Evolutionary conservation across 2,113 vertebrate genomes (phyloP).

Genomic region (Petrocephalus microphthalmus): DNA sequence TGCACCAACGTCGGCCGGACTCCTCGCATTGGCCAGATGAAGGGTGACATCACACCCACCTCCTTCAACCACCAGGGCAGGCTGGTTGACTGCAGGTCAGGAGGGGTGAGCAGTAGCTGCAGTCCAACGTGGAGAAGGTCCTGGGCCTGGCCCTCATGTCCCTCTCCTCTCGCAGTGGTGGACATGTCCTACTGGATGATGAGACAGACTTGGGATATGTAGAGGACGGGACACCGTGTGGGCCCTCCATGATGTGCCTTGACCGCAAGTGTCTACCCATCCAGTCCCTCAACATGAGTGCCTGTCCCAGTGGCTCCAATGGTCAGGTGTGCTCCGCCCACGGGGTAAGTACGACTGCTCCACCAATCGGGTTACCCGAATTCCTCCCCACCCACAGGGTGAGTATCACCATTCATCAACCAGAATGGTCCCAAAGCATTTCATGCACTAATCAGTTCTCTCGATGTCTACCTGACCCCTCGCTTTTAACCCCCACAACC

Average conservation of each 20-base stretch:
- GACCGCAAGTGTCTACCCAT: slow-evolving; percentile 95
- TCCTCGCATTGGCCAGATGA: slow-evolving; percentile 84
- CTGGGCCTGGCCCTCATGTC: not conserved
- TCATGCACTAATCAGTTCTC: slow-evolving; percentile 12
- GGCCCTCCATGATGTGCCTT: slow-evolving; percentile 98
- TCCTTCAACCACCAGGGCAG: slow-evolving; percentile 91
- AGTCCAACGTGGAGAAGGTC: not conserved
- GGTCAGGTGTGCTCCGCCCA: slow-evolving; percentile 90
- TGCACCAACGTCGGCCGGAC: slow-evolving; percentile 81
- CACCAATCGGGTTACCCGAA: not conserved
- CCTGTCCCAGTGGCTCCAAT: slow-evolving; percentile 81
- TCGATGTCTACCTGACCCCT: not conserved
- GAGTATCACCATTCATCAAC: not conserved
- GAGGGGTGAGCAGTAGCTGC: slow-evolving; percentile 18
- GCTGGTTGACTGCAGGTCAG: slow-evolving; percentile 91
- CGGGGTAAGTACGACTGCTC: slow-evolving; percentile 73
- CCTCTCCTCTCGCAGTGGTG: slow-evolving; percentile 64
- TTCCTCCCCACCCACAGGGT: not conserved
- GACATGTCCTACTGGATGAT: slow-evolving; percentile 91
- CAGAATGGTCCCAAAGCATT: not conserved
- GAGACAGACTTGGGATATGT: slow-evolving; percentile 95
- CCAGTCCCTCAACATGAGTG: slow-evolving; percentile 91
- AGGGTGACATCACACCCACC: slow-evolving; percentile 85
- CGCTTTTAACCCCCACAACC: slow-evolving; percentile 6
- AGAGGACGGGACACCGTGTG: slow-evolving; percentile 93